phyloP scores from a whole-genome alignment of 2,888 invertebrate species.

The Panopea generosa region DNA sequence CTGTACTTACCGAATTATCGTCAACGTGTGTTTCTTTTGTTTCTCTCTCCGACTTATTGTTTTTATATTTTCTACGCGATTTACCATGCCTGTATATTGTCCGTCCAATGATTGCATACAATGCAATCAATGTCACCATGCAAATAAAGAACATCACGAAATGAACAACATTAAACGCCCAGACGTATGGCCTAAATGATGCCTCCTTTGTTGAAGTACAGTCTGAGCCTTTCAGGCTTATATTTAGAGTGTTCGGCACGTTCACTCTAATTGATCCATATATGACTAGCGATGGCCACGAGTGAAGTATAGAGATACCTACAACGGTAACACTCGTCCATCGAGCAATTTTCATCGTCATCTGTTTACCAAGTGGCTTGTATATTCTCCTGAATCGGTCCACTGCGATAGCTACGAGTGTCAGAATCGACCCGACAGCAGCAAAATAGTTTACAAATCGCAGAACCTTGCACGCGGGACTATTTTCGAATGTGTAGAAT shows the following conservation, averaged over 20 bases:
- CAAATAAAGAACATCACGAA: constrained; percentile 66
- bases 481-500: constrained; percentile 65
- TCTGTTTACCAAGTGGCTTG: constrained; percentile 63
- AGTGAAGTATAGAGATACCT: constrained; percentile 45
- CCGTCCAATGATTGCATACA: constrained; percentile 66
- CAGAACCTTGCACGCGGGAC: constrained; percentile 63
- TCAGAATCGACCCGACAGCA: constrained; percentile 64
- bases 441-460: constrained; percentile 66
- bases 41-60: no score
- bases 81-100: constrained; percentile 44
- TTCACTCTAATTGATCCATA: constrained; percentile 65
- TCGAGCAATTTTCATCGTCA: constrained; percentile 60
- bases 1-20: background rate
- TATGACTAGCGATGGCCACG: constrained; percentile 66
- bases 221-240: constrained; percentile 60
- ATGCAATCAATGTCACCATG: constrained; percentile 49
- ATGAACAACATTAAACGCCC: constrained; percentile 65
- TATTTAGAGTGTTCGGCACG: constrained; percentile 28
- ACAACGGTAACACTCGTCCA: constrained; percentile 29
- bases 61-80: no score
- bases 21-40: no score
- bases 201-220: constrained; percentile 67
- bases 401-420: constrained; percentile 69
- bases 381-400: constrained; percentile 74
- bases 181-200: constrained; percentile 57